A percentile compares a stretch with the other conserved stretches of the same genome.
Evolutionary conservation across 2,113 vertebrate genomes (phyloP).

Genomic region (Corythaeola cristata): DNA sequence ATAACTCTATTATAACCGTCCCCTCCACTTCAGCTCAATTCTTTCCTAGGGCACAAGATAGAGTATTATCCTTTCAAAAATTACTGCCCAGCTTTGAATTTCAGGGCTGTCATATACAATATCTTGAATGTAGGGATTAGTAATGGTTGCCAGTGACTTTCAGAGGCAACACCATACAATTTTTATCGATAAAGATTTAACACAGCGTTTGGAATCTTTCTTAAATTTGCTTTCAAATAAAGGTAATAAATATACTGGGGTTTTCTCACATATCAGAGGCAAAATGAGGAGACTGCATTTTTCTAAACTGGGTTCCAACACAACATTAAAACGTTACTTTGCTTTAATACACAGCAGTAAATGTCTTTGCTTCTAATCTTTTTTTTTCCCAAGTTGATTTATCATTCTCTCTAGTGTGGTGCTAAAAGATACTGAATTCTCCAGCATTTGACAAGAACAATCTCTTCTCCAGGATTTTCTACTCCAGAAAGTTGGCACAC

Average conservation of each 20-base stretch:
- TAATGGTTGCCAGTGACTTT: not conserved
- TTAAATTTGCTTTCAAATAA: not conserved
- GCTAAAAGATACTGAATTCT: not conserved
- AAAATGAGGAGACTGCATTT: not conserved
- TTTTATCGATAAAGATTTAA: constrained; percentile 25
- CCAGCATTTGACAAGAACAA: not conserved
- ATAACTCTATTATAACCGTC: not conserved
- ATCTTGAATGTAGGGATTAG: not conserved
- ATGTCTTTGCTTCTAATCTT: not conserved
- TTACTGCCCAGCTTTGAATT: constrained; percentile 20
- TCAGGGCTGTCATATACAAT: constrained; percentile 1
- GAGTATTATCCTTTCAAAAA: not conserved
- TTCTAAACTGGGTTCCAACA: not conserved
- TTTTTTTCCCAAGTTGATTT: not conserved
- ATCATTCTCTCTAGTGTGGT: not conserved
- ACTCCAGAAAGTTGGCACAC: not conserved
- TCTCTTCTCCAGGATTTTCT: not conserved
- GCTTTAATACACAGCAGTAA: not conserved
- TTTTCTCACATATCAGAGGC: not conserved
- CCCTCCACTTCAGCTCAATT: not conserved
- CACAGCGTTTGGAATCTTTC: not conserved
- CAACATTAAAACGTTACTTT: not conserved
- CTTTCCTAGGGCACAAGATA: not conserved
- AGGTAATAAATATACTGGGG: not conserved
- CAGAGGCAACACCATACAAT: not conserved